Conservation (phyloP, 2,888 invertebrate species). For the Cacoxenus indagator region DNA sequence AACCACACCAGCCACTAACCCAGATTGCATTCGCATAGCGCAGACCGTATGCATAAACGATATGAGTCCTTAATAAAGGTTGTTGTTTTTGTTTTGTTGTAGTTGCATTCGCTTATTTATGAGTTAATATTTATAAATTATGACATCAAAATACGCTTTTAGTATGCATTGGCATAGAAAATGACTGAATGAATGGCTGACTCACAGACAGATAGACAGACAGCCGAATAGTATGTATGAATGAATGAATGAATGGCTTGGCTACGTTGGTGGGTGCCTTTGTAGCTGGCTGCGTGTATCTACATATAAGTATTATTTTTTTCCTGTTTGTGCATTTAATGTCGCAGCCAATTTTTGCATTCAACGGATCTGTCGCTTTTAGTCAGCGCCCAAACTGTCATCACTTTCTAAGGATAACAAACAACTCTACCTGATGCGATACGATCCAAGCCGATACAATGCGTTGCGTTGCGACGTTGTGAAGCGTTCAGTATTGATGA, state of each 20-base stretch:
- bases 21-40: slow-evolving; percentile 30
- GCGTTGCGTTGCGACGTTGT: neutral
- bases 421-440: neutral
- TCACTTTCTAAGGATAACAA: neutral
- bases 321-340: neutral
- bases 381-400: neutral
- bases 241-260: neutral
- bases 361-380: neutral
- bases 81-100: neutral
- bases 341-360: neutral
- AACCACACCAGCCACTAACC: slow-evolving; percentile 3
- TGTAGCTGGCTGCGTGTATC: slow-evolving; percentile 30
- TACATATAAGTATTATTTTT: neutral
- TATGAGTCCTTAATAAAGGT: neutral
- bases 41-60: neutral
- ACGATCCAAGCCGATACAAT: neutral
- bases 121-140: slow-evolving; percentile 70
- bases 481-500: slow-evolving; percentile 17
- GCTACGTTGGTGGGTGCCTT: slow-evolving; percentile 16
- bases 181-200: no score
- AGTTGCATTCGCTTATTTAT: slow-evolving; percentile 62
- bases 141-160: slow-evolving; percentile 56
- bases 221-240: no score
- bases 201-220: no score
- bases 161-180: slow-evolving; percentile 4